Percentiles rank a stretch among this genome's conserved stretches.
Conservation (phyloP, 2,888 invertebrate genomes). For the Lasioglossum pauxillum region DNA sequence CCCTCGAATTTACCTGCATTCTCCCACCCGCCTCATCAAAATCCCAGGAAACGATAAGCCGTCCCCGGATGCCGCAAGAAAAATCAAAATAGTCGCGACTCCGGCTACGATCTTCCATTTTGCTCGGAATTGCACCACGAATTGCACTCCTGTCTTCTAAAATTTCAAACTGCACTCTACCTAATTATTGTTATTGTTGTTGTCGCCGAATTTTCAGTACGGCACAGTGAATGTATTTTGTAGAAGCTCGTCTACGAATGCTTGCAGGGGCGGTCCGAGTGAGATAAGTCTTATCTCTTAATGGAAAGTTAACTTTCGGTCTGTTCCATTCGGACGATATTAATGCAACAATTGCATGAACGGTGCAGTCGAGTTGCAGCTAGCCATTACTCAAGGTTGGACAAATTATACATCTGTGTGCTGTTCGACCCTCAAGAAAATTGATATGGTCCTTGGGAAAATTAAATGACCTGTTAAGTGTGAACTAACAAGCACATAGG, state of each 20-base stretch:
- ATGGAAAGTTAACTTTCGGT: neutral
- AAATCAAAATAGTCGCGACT: neutral
- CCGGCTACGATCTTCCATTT: neutral
- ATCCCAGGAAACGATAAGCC: neutral
- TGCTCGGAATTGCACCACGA: no score
- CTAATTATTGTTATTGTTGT: no score
- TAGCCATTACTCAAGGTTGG: neutral
- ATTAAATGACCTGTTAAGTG: neutral
- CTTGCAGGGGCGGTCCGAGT: neutral
- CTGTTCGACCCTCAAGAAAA: neutral
- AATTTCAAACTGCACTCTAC: no score
- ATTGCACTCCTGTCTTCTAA: no score
- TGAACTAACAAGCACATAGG: no score
- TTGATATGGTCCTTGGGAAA: neutral
- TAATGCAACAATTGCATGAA: conserved; percentile 4
- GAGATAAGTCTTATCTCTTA: conserved; percentile 5
- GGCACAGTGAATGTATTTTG: no score
- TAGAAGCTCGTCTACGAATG: neutral
- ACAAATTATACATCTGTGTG: neutral
- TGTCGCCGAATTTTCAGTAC: no score
- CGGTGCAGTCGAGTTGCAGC: neutral
- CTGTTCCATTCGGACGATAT: neutral
- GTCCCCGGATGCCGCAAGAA: neutral
- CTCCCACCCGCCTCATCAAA: neutral
- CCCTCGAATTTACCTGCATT: conserved; percentile 45